Conservation (phyloP, 2,797 vertebrate species). For the Nyctalus aviator region DNA sequence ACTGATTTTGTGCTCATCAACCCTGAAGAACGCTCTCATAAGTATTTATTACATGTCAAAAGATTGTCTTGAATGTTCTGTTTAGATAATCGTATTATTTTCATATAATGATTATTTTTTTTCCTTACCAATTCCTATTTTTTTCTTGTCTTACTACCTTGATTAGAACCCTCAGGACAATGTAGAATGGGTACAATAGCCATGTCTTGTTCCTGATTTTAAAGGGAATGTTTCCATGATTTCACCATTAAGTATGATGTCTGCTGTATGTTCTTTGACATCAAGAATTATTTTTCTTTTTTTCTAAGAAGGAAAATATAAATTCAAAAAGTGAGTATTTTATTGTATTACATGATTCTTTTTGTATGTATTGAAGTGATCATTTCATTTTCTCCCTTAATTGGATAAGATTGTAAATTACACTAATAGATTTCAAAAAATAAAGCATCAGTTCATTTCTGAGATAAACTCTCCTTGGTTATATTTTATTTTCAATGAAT, state of each 20-base stretch:
- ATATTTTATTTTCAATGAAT: conserved; percentile 13
- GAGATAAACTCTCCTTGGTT: conserved; percentile 29
- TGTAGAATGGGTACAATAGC: background rate
- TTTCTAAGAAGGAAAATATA: conserved; percentile 48
- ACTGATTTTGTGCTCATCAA: background rate
- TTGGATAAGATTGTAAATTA: conserved; percentile 9
- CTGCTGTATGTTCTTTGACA: conserved; percentile 33
- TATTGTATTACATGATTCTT: background rate
- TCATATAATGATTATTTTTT: conserved; percentile 32
- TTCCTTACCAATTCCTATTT: background rate
- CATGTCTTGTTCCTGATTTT: conserved; percentile 37
- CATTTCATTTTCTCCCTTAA: conserved; percentile 30
- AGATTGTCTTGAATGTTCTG: conserved; percentile 14
- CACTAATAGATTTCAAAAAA: conserved; percentile 30
- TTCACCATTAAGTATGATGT: conserved; percentile 30
- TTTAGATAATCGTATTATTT: conserved; percentile 7
- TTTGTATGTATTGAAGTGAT: background rate
- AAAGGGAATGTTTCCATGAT: background rate
- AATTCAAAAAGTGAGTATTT: conserved; percentile 46
- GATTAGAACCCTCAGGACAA: background rate
- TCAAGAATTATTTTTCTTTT: background rate
- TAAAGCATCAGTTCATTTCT: conserved; percentile 7
- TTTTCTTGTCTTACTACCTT: background rate
- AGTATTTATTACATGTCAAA: conserved; percentile 19
- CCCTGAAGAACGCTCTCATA: conserved; percentile 13